Base-by-base conservation (phyloP, 1,140 invertebrate species). In the Helicorthomorpha holstii region DNA sequence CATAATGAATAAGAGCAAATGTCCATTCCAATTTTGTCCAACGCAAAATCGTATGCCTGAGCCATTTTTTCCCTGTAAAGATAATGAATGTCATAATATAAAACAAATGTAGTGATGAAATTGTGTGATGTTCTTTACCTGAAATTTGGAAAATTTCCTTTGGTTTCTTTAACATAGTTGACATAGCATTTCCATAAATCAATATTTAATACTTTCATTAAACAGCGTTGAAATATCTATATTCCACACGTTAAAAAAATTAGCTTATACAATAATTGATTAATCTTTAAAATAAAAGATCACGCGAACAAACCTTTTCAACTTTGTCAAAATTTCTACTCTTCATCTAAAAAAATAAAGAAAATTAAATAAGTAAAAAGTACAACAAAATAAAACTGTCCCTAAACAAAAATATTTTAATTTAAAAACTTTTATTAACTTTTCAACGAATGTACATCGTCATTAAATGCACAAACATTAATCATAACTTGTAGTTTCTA, bases 1-100 rank as follows among this genome's bases (percentile, higher is more conserved):
- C 92, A 97, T 55, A 98, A 87, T 23, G 83, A 81, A 65, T 88
- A 94, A 0, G 92, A 93, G 67, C 91, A 85, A 56, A 94, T 87
- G 62, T 98, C 94, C 80, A 97, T 85, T 1, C 96, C 96, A 61
- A 99, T 97, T 71, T 98, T 98, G 54, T 98, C 95, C 51, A 98
- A 67, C 0, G 96, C 94, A 74, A 98, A 98, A 69, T 98, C 95
- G 66, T 97, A 99, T 0, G 95, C 94, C 69, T 99, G 91, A 0
- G 93, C 93, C 87, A 98, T 95, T 74, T 97, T 98, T 68, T 98
- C 94, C 63, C 93, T 95, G 67, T 10, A 46, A 46, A 22, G 44
- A 46, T 46, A 7, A 7, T 7, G 4, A 22, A 10, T 46, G 12
- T 19, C 7, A 46, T 21, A 22, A 7, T 19, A 21, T 19, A 7